These are phyloP conservation scores for Canis aureus DNA, from an alignment of 2,113 vertebrate species.

Conservation along the genomic window DNA sequence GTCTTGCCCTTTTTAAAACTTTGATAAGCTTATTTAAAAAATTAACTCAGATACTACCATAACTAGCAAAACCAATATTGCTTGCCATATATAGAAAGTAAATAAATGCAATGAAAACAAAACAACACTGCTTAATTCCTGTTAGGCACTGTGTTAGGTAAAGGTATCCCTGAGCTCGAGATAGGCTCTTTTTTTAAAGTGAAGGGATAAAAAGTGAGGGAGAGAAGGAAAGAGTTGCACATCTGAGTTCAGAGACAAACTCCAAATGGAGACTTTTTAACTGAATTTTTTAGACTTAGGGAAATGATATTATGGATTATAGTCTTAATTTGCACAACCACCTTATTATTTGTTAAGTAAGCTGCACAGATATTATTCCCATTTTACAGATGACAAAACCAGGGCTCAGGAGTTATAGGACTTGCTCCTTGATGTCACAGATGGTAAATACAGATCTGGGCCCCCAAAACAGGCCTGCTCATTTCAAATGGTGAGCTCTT, in stretches of 20 bases:
- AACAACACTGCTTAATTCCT: background rate
- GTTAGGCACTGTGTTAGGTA: background rate
- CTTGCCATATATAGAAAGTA: constrained; percentile 17
- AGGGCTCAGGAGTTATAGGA: background rate
- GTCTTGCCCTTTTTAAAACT: background rate
- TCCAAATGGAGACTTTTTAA: background rate
- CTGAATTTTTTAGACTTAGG: background rate
- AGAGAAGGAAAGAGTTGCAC: background rate
- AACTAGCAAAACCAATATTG: constrained; percentile 40
- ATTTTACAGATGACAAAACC: background rate
- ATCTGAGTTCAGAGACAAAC: background rate
- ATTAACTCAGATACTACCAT: background rate
- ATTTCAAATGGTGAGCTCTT: background rate
- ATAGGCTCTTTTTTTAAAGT: background rate
- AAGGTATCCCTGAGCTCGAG: background rate
- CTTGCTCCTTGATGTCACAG: background rate
- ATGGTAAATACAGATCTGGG: background rate
- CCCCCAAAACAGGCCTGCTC: background rate
- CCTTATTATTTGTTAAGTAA: background rate
- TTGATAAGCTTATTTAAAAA: constrained; percentile 54
- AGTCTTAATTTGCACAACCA: background rate
- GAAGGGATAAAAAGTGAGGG: background rate
- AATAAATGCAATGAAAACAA: constrained; percentile 53
- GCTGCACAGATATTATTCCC: background rate
- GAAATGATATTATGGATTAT: background rate